Conservation (phyloP, 2,113 vertebrate genomes). For the Ploceus nigricollis region DNA sequence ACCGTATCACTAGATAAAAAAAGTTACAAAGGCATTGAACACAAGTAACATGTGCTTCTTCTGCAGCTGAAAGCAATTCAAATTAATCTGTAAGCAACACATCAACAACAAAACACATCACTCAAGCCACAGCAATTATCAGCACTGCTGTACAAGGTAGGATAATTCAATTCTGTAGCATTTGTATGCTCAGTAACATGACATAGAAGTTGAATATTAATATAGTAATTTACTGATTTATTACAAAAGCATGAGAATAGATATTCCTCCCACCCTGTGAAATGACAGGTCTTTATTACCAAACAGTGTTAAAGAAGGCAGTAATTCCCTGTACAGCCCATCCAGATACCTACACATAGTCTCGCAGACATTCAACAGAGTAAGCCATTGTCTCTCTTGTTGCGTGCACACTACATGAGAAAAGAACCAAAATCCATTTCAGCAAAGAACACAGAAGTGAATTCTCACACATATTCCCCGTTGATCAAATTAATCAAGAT, state of each 20-base stretch:
- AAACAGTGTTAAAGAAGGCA: background rate
- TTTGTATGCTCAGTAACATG: background rate
- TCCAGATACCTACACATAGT: slow-evolving; percentile 83
- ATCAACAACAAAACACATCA: background rate
- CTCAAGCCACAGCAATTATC: background rate
- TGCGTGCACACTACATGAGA: slow-evolving; percentile 80
- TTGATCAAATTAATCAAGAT: background rate
- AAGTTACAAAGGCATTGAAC: background rate
- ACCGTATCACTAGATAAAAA: slow-evolving; percentile 83
- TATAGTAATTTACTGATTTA: background rate
- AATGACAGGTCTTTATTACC: background rate
- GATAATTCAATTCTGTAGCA: background rate
- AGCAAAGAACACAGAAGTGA: background rate
- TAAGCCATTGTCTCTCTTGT: slow-evolving; percentile 89
- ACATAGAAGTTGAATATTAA: background rate
- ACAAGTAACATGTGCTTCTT: background rate
- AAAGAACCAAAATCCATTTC: background rate
- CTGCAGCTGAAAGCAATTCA: background rate
- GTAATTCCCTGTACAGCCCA: background rate
- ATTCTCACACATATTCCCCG: background rate
- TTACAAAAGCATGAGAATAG: background rate
- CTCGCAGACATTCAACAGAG: slow-evolving; percentile 86
- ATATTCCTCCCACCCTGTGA: background rate
- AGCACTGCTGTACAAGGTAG: background rate
- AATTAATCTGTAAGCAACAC: background rate